Evolutionary conservation across 2,113 vertebrate genomes (phyloP).

Genomic region (Channa maculata): DNA sequence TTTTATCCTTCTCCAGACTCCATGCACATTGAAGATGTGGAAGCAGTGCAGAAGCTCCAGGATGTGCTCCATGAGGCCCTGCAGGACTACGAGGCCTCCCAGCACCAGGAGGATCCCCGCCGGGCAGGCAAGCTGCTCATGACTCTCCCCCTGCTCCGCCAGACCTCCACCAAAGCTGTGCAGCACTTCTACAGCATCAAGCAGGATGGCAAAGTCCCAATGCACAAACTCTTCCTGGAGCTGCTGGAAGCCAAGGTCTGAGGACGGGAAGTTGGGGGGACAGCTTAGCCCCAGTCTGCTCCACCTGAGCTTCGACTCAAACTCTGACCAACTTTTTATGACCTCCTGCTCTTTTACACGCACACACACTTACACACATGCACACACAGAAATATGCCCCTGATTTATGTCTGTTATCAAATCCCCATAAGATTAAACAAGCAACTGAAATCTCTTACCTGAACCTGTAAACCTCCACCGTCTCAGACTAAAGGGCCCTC

Average conservation of each 20-base stretch:
- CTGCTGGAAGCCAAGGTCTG: conserved; percentile 99
- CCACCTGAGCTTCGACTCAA: conserved; percentile 46
- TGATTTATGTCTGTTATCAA: conserved; percentile 56
- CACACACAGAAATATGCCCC: conserved; percentile 41
- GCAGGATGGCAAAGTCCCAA: conserved; percentile 99
- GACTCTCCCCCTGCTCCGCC: conserved; percentile 96
- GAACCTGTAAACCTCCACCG: conserved; percentile 46
- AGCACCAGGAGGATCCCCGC: conserved; percentile 96
- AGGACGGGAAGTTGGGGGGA: conserved; percentile 67
- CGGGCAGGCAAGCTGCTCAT: conserved; percentile 97
- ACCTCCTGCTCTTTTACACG: conserved; percentile 73
- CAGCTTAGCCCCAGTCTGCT: conserved; percentile 38
- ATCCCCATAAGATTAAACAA: conserved; percentile 43
- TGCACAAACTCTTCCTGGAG: conserved; percentile 99
- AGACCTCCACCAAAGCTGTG: conserved; percentile 99
- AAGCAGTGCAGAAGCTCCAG: conserved; percentile 98
- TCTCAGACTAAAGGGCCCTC: conserved; percentile 74
- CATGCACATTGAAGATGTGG: conserved; percentile 99
- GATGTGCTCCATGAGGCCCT: conserved; percentile 98
- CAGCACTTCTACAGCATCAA: conserved; percentile 99
- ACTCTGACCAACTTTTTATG: conserved; percentile 65
- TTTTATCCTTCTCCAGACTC: conserved; percentile 85
- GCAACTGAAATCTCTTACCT: conserved; percentile 67
- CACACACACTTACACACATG: conserved; percentile 36
- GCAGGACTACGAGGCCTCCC: conserved; percentile 96